Conservation (phyloP, 2,113 vertebrate species). For the Cromileptes altivelis region DNA sequence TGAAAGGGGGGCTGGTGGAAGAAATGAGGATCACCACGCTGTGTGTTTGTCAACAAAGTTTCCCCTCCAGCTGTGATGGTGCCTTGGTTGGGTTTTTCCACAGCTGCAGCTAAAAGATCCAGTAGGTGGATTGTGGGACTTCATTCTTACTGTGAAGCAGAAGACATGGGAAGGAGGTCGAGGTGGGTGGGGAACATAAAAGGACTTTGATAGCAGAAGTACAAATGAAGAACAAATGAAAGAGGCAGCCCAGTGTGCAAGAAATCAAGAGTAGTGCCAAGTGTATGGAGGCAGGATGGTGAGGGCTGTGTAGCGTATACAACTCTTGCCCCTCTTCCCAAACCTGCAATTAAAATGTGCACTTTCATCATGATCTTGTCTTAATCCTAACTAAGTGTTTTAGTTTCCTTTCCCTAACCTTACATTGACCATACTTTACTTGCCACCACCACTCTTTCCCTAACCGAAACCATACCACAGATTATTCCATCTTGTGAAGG, state of each 20-base stretch:
- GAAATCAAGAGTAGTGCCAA: too few relatives aligned
- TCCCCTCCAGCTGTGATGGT: conserved; percentile 39
- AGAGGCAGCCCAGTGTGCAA: too few relatives aligned
- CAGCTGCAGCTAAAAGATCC: background rate
- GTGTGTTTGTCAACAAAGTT: conserved; percentile 67
- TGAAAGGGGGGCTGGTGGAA: conserved; percentile 12
- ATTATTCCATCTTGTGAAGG: too few relatives aligned
- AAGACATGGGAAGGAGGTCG: background rate
- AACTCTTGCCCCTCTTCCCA: background rate
- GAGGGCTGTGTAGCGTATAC: background rate
- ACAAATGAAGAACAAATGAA: background rate
- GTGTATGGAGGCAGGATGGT: background rate
- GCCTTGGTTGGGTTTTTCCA: conserved; percentile 41
- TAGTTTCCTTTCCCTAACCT: too few relatives aligned
- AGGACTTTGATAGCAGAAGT: background rate
- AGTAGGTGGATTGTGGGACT: background rate
- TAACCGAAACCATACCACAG: too few relatives aligned
- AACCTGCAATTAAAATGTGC: background rate
- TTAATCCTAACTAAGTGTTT: background rate
- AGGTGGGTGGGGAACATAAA: background rate
- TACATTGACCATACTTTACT: too few relatives aligned
- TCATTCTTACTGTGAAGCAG: background rate
- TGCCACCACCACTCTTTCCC: too few relatives aligned
- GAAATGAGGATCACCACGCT: conserved; percentile 35
- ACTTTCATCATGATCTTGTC: too few relatives aligned